Evolutionary conservation across 92 coral and sea anemone genomes (phyloP).

Genomic region (Paramuricea clavata): DNA sequence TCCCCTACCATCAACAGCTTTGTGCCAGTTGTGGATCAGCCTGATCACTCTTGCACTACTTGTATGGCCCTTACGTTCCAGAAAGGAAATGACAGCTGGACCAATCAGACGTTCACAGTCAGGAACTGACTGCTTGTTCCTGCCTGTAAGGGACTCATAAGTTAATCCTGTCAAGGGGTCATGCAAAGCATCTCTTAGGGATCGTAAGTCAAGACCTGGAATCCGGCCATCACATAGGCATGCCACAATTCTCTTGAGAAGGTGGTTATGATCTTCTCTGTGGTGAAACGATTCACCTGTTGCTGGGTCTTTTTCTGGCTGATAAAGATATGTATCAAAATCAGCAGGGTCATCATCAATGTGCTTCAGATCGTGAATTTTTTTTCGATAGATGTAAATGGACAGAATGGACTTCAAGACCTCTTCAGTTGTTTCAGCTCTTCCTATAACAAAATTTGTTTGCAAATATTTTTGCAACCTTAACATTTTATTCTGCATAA

Average conservation of each 20-base stretch:
- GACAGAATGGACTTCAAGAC: slow-evolving; percentile 70
- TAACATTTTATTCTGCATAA: too few species aligned
- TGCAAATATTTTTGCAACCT: too few species aligned
- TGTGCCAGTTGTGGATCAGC: slow-evolving; percentile 77
- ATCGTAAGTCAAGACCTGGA: slow-evolving; percentile 61
- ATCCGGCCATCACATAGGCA: slow-evolving; percentile 70
- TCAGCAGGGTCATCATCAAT: slow-evolving; percentile 68
- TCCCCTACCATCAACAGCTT: slow-evolving; percentile 79
- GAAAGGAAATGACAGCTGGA: slow-evolving; percentile 64
- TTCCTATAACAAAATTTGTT: slow-evolving; percentile 35
- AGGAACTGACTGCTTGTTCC: slow-evolving; percentile 79
- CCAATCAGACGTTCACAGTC: slow-evolving; percentile 72
- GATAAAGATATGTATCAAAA: slow-evolving; percentile 62
- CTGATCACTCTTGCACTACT: slow-evolving; percentile 52
- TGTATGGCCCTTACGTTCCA: slow-evolving; percentile 48
- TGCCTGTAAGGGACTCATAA: slow-evolving; percentile 82
- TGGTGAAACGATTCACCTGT: slow-evolving; percentile 48
- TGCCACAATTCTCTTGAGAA: slow-evolving; percentile 61
- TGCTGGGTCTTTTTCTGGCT: slow-evolving; percentile 69
- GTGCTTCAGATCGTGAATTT: slow-evolving; percentile 51
- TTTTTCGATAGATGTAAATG: slow-evolving; percentile 65
- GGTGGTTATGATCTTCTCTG: slow-evolving; percentile 77
- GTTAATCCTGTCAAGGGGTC: slow-evolving; percentile 75
- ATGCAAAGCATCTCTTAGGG: slow-evolving; percentile 66
- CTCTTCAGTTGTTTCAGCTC: slow-evolving; percentile 63